A percentile compares a stretch with the other conserved stretches of the same genome.
phyloP scores from a whole-genome alignment of 2,888 invertebrate genomes.

The Iphiclides podalirius region DNA sequence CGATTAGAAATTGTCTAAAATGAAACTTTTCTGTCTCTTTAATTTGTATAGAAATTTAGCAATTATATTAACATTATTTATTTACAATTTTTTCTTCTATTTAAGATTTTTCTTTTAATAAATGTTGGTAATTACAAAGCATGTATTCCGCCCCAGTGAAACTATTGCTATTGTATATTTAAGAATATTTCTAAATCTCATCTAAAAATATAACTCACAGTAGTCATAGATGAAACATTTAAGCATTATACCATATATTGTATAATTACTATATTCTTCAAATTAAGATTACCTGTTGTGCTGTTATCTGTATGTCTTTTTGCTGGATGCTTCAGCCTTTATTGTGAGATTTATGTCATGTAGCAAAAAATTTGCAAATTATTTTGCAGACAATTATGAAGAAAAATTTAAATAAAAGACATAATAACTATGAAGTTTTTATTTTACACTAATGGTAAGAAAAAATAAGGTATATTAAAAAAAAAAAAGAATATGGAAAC shows the following conservation, averaged over 20 bases:
- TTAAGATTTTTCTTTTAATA: constrained; percentile 5
- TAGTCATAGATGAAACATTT: constrained; percentile 9
- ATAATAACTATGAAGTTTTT: neutral
- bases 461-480: too few relatives aligned
- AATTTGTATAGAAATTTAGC: constrained; percentile 61
- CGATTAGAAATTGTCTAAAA: constrained; percentile 83
- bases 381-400: neutral
- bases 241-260: too few relatives aligned
- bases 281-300: neutral
- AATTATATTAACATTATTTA: constrained; percentile 66
- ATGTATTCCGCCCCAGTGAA: constrained; percentile 13
- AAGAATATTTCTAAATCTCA: constrained; percentile 22
- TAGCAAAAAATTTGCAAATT: neutral
- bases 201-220: constrained; percentile 32
- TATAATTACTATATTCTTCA: neutral
- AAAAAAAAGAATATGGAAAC: too few relatives aligned
- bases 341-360: neutral
- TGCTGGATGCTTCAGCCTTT: neutral
- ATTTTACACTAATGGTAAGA: too few relatives aligned
- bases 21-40: constrained; percentile 40
- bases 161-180: constrained; percentile 23
- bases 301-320: neutral
- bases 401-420: neutral
- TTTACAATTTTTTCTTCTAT: constrained; percentile 49
- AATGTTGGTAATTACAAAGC: neutral